Evolutionary conservation across 30 jellyfish, hydroid and myxozoan genomes (phyloP), one percentile per base, ranked within the genome.

Genomic region (Morbakka virulenta): DNA sequence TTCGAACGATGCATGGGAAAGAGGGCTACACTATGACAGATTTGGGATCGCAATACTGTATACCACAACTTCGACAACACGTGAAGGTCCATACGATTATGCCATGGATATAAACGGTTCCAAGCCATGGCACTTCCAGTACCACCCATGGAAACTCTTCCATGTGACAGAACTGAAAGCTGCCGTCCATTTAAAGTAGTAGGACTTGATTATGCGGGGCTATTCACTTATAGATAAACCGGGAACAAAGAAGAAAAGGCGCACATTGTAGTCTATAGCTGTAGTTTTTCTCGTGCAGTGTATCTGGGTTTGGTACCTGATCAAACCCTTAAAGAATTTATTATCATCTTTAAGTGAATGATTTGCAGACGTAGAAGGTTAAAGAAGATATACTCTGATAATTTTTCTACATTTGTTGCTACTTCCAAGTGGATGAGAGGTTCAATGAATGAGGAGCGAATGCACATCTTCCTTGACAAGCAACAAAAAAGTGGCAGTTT

Each of bases 151-250:
- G 79, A 87, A 20, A 28, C 14, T 35, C 80, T 81, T 13, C 93
- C 93, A 13, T 6, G 0, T 1, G 93, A 81, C 66, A 65, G 90
- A 28, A 64, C 79, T 4, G 52, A 47, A 35, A 85, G 87, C 21
- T 11, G n/a, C 23, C 28, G 28, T 25, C 69, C 85, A 21, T 64
- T 79, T 32, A 67, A 79, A 79, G 77, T 79, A 12, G 62, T 63
- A 2, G 90, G 90, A 3, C 69, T 76, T 28, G 87, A 64, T 65
- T 79, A 64, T 65, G 90, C 90, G n/a, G 90, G 79, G 9, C 90
- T 76, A 17, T 21, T 79, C 61, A 23, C 14, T 41, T 79, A 49
- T 69, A 32, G 1, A 66, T 11, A 26, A 14, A 66, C 28, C 1
- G 2, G 13, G 35, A 79, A 79, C 12, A 28, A 81, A 52, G 88